Percentiles rank a stretch among this genome's conserved stretches.
These are phyloP conservation scores for Mythimna loreyi DNA, from an alignment of 2,888 invertebrate species.

Conservation along the genomic window DNA sequence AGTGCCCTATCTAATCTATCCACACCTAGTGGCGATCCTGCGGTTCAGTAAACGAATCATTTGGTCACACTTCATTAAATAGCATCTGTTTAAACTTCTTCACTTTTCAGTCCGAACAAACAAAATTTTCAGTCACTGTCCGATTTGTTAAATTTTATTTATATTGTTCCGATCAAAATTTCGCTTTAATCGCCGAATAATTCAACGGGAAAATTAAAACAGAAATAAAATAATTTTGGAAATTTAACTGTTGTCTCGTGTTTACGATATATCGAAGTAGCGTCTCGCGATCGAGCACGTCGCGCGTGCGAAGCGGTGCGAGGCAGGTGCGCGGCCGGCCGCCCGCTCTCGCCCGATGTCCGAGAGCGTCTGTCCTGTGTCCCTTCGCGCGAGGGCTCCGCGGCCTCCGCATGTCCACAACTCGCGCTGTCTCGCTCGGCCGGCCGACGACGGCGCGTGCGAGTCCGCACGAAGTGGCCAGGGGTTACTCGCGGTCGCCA, in stretches of 20 bases:
- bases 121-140: slow-evolving; percentile 77
- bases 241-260: slow-evolving; percentile 76
- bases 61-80: slow-evolving; percentile 78
- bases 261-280: slow-evolving; percentile 80
- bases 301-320: slow-evolving; percentile 83
- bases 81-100: slow-evolving; percentile 79
- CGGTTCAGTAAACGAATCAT: slow-evolving; percentile 76
- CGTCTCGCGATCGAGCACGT: slow-evolving; percentile 85
- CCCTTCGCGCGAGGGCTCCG: slow-evolving; percentile 90
- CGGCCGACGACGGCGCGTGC: slow-evolving; percentile 90
- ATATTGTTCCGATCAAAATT: slow-evolving; percentile 66
- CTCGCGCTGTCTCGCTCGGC: slow-evolving; percentile 87
- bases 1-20: slow-evolving; percentile 87
- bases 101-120: slow-evolving; percentile 81
- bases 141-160: slow-evolving; percentile 59
- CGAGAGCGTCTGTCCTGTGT: slow-evolving; percentile 91
- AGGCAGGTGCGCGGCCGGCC: slow-evolving; percentile 89
- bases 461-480: slow-evolving; percentile 90
- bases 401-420: slow-evolving; percentile 88
- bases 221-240: slow-evolving; percentile 64
- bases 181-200: slow-evolving; percentile 46
- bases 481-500: slow-evolving; percentile 91
- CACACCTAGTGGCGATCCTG: slow-evolving; percentile 86
- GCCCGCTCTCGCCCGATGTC: slow-evolving; percentile 91
- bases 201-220: slow-evolving; percentile 55